Base-by-base conservation (phyloP, 2,888 invertebrate species). In the Leptura quadrifasciata region DNA sequence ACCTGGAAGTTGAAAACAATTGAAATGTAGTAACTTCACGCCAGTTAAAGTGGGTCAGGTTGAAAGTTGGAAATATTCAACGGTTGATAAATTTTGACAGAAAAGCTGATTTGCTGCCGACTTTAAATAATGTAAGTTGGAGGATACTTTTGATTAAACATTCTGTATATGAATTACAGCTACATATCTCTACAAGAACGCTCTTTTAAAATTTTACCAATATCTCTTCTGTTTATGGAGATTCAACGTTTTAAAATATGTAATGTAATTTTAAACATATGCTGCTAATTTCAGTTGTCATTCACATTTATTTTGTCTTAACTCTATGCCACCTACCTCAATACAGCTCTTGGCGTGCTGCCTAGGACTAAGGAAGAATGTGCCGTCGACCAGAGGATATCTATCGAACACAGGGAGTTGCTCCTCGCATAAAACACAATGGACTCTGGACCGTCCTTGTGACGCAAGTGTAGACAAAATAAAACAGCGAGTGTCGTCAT, bases 331-430 rank as follows among this genome's bases (percentile, higher is more conserved):
- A 87, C 90, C 91, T 90, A 97, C 96, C 94, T 96, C 96, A 82
- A 97, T 94, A 88, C 96, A 96, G 85, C 93, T 93, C 87, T 94
- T 94, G 86, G 95, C 94, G 89, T 98, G 97, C 87, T 97, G 96
- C 82, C 95, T 93, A 39, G 99, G 98, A 85, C 98, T 98, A 78
- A 99, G 92, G 92, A 99, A 99, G 92, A 99, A 97, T 47, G 98
- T 98, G 74, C 99, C 99, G 89, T 99, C 98, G 60, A 99, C 95
- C 83, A 99, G 92, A 0, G 99, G 99, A 90, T 98, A 99, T 87
- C 98, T 94, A 91, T 99, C 99, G 91, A 97, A 99, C 76, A 99
- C 97, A 81, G 95, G 93, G 92, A 99, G 93, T 76, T 95, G 94
- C 72, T 94, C 95, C 86, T 96, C 94, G 91, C 99, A 98, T 83